Evolutionary conservation across 2,797 vertebrate species (phyloP).

Genomic region (Mus spretus): DNA sequence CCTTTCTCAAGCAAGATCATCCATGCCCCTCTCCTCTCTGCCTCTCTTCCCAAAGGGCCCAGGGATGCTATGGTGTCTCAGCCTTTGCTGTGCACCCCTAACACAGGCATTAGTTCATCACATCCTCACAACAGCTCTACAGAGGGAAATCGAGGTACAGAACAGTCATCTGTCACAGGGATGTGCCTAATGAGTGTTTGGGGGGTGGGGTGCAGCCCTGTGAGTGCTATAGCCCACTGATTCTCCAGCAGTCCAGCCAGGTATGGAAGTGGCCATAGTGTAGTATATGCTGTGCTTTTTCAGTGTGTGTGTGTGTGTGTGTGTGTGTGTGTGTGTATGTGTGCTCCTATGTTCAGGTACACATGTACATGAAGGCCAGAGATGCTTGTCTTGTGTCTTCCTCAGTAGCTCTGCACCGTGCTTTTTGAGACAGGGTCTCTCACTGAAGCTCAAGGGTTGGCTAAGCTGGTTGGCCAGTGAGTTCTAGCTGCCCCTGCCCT

Average conservation of each 20-base stretch:
- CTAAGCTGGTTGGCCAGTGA: background rate
- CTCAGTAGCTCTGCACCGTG: background rate
- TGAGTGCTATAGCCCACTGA: background rate
- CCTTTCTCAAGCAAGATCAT: background rate
- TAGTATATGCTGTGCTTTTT: background rate
- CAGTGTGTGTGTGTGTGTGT: background rate
- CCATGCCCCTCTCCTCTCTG: too few species aligned
- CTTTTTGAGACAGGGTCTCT: background rate
- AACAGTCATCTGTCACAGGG: background rate
- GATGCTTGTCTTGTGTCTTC: background rate
- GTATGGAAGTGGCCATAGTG: background rate
- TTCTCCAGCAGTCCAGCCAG: too few species aligned
- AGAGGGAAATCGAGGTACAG: background rate
- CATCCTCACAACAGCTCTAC: background rate
- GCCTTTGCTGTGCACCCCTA: background rate
- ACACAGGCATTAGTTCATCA: background rate
- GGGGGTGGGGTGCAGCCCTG: background rate
- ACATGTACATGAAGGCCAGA: background rate
- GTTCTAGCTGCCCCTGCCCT: background rate
- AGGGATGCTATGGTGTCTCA: background rate
- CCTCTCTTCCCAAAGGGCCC: rapidly evolving
- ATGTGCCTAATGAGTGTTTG: background rate
- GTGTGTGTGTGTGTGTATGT: background rate
- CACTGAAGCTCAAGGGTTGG: background rate
- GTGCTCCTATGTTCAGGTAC: background rate